Evolutionary conservation across 2,113 vertebrate genomes (phyloP), one percentile per base, ranked within the genome.

Genomic region (Rostratula benghalensis): DNA sequence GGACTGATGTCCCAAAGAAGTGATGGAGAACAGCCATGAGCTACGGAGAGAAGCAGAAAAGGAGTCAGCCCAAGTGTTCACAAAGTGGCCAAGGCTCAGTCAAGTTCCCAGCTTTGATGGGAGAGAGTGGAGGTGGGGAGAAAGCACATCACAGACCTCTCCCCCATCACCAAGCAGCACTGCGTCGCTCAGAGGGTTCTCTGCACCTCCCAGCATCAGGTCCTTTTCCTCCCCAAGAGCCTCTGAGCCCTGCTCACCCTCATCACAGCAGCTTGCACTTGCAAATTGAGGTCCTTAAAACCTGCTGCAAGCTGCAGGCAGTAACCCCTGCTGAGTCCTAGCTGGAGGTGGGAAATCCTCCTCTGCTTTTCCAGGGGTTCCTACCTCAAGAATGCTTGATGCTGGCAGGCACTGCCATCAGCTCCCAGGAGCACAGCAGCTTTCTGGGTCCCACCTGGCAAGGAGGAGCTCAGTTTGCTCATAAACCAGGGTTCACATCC

Each of bases 181-280:
- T 7, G 8, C 2, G 0, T 31, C 3, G 2, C 11, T 43, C 28
- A 19, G 18, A 57, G 31, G 24, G 25, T 14, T 37, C 27, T 11
- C 56, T 1, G 0, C 7, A 69, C 13, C 20, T 54, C 35, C 18
- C n/a, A 70, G 48, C 13, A 48, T 13, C 28, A 0, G 7, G 3
- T 64, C 10, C 37, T 65, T 27, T 17, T 65, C 43, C 43, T 51
- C 23, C 3, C 11, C 33, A 17, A 12, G 7, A 27, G 18, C 4
- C 21, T 3, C 41, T n/a, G 2, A 61, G 54, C 30, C n/a, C 25
- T 35, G 19, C 28, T 53, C 27, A 8, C 11, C 18, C 21, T 50
- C n/a, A 7, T 35, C 48, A 31, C 35, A 83, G 30, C 48, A 63
- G 25, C 39, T 7, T 11, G 8, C 7, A 1, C 6, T 28, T 10